Evolutionary conservation across 2,113 vertebrate genomes (phyloP).

Genomic region (Scartelaos histophorus): DNA sequence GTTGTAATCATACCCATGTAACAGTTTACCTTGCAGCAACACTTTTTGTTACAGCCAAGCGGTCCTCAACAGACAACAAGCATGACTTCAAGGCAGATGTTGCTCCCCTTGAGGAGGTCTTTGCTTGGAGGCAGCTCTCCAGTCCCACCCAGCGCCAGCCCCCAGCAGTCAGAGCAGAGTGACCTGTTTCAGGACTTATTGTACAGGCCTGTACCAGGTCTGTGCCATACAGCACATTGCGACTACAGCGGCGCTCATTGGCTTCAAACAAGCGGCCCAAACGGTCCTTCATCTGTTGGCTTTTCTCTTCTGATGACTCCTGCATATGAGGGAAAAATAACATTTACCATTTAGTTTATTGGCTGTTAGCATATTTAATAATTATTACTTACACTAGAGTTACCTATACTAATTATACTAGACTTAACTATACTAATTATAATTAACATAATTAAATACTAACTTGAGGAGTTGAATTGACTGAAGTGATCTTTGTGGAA

Average conservation of each 20-base stretch:
- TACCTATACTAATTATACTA: too few relatives aligned
- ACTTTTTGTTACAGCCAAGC: constrained; percentile 63
- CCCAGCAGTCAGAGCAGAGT: constrained; percentile 45
- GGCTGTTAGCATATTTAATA: too few relatives aligned
- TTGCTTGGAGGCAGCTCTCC: constrained; percentile 74
- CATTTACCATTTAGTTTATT: not conserved
- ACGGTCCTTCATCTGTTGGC: constrained; percentile 83
- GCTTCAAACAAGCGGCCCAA: constrained; percentile 82
- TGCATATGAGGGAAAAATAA: constrained; percentile 41
- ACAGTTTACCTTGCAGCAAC: constrained; percentile 78
- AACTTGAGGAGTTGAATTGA: constrained; percentile 59
- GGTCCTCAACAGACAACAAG: constrained; percentile 68
- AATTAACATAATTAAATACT: constrained; percentile 5
- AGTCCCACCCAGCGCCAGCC: constrained; percentile 83
- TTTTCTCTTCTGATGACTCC: constrained; percentile 87
- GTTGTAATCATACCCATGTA: not conserved
- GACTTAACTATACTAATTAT: too few relatives aligned
- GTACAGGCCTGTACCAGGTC: constrained; percentile 84
- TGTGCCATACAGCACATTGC: constrained; percentile 84
- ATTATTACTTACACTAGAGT: too few relatives aligned
- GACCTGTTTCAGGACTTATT: constrained; percentile 57
- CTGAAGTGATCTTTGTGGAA: constrained; percentile 46
- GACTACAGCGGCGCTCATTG: constrained; percentile 87
- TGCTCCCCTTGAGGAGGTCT: constrained; percentile 59
- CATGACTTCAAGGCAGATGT: constrained; percentile 70